These are phyloP conservation scores for Flexamia atlantica DNA, from an alignment of 2,888 invertebrate species.

Conservation along the genomic window DNA sequence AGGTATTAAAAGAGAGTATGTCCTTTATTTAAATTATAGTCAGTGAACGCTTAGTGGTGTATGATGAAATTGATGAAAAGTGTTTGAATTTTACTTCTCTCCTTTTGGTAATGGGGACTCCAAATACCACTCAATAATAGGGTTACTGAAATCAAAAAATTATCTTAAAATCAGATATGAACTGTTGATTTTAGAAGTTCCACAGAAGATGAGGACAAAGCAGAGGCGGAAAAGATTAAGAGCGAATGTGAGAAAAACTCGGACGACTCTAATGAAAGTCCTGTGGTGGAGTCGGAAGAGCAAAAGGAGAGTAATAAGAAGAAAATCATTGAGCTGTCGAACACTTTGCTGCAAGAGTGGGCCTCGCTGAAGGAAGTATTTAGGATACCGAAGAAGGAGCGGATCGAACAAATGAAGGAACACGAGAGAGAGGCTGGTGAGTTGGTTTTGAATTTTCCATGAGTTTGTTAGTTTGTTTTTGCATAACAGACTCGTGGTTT, in stretches of 20 bases:
- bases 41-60: too few relatives aligned
- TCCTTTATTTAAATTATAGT: too few relatives aligned
- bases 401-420: slow-evolving; percentile 96
- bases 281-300: slow-evolving; percentile 33
- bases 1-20: too few relatives aligned
- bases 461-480: too few relatives aligned
- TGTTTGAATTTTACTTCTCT: too few relatives aligned
- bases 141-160: too few relatives aligned
- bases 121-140: too few relatives aligned
- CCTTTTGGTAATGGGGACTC: too few relatives aligned
- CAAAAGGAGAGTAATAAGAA: slow-evolving; percentile 27
- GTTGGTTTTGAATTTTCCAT: slow-evolving; percentile 24
- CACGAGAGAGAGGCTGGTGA: slow-evolving; percentile 94
- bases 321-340: slow-evolving; percentile 56
- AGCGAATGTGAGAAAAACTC: slow-evolving; percentile 42
- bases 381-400: slow-evolving; percentile 95
- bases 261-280: not conserved
- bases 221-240: slow-evolving; percentile 28
- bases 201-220: slow-evolving; percentile 63
- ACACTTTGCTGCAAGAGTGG: slow-evolving; percentile 83
- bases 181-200: slow-evolving; percentile 47
- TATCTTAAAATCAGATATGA: too few relatives aligned
- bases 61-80: too few relatives aligned
- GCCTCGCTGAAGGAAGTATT: slow-evolving; percentile 84
- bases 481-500: too few relatives aligned